Evolutionary conservation across 2,113 vertebrate species (phyloP).

Genomic region (Heterocephalus glaber): DNA sequence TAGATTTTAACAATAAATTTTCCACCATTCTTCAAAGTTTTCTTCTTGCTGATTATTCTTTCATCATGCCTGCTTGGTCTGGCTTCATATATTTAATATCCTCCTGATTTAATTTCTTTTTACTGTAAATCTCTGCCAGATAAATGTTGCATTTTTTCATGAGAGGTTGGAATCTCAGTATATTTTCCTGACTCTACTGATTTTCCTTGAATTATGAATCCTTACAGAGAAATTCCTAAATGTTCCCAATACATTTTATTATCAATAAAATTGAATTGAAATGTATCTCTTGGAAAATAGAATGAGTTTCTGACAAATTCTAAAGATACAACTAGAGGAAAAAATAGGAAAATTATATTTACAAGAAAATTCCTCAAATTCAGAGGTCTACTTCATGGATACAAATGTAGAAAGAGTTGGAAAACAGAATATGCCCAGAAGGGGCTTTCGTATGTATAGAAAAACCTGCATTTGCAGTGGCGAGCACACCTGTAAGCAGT

Average conservation of each 20-base stretch:
- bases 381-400: background rate
- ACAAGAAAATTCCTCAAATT: background rate
- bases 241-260: background rate
- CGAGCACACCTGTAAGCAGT: background rate
- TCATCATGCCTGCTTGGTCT: background rate
- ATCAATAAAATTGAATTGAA: background rate
- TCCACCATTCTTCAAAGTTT: background rate
- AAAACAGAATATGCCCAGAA: background rate
- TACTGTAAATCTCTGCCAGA: background rate
- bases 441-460: background rate
- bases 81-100: background rate
- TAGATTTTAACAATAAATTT: background rate
- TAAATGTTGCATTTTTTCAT: background rate
- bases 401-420: background rate
- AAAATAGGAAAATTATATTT: background rate
- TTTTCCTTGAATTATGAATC: background rate
- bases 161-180: background rate
- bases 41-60: background rate
- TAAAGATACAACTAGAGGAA: background rate
- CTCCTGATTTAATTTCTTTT: constrained; percentile 1
- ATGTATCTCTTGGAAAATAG: background rate
- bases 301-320: background rate
- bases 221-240: background rate
- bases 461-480: background rate
- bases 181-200: background rate